These are phyloP conservation scores for Oncorhynchus masou DNA, from an alignment of 2,113 vertebrate species.

Conservation along the genomic window DNA sequence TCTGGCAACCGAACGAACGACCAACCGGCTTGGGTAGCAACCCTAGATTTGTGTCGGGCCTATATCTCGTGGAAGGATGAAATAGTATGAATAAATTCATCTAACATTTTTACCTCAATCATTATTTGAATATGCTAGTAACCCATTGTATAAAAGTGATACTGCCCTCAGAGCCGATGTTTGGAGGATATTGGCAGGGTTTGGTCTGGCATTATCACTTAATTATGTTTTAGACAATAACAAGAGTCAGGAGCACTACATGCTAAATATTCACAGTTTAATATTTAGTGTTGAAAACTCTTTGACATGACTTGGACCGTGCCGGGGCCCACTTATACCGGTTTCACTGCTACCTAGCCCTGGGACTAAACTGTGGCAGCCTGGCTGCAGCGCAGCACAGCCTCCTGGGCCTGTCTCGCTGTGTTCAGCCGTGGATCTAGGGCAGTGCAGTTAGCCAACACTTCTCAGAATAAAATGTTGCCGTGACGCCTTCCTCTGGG, in stretches of 20 bases:
- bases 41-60: no score
- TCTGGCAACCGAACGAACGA: no score
- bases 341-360: background rate
- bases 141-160: no score
- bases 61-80: no score
- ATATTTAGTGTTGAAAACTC: background rate
- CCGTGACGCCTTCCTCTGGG: background rate
- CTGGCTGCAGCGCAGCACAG: background rate
- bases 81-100: no score
- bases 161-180: no score
- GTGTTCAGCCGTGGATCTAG: background rate
- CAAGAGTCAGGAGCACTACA: background rate
- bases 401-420: background rate
- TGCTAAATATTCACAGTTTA: background rate
- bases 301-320: background rate
- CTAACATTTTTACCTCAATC: no score
- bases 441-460: background rate
- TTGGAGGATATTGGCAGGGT: no score
- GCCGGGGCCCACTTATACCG: background rate
- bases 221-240: background rate
- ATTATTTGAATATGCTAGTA: no score
- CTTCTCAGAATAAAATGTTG: background rate
- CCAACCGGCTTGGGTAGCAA: no score
- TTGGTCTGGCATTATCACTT: background rate
- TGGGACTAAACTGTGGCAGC: background rate